Percentiles rank a stretch among this genome's conserved stretches.
Evolutionary conservation across 1,140 invertebrate species (phyloP).

Genomic region (Pectinophora gossypiella): DNA sequence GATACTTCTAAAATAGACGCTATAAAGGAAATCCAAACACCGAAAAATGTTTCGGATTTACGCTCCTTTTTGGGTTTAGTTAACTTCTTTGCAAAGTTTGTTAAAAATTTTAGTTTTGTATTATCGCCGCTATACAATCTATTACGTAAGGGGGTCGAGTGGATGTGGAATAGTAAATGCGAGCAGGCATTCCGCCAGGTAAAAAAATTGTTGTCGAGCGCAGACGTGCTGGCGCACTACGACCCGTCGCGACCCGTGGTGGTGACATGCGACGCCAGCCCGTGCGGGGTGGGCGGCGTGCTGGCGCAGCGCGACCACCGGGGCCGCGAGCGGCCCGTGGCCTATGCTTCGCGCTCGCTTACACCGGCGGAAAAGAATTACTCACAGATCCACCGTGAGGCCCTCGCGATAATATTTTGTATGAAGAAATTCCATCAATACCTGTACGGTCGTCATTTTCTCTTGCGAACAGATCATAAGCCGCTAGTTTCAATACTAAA

Average conservation of each 20-base stretch:
- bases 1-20: neutral
- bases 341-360: constrained; percentile 15
- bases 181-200: too few relatives aligned
- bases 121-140: neutral
- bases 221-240: too few relatives aligned
- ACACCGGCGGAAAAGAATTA: too few relatives aligned
- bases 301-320: neutral
- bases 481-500: constrained; percentile 57
- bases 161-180: too few relatives aligned
- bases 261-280: too few relatives aligned
- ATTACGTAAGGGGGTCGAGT: too few relatives aligned
- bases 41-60: neutral
- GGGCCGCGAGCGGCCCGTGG: neutral
- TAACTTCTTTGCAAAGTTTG: constrained; percentile 1
- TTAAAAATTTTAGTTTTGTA: constrained; percentile 4
- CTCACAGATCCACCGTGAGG: too few relatives aligned
- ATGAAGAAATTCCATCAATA: too few relatives aligned
- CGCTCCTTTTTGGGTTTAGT: constrained; percentile 2
- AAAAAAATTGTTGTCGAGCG: too few relatives aligned
- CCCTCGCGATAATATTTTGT: too few relatives aligned
- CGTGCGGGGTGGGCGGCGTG: too few relatives aligned
- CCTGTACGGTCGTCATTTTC: constrained; percentile 49
- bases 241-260: too few relatives aligned
- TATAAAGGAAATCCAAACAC: neutral
- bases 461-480: constrained; percentile 67